Conservation (phyloP, 2,113 vertebrate species). For the Peromyscus californicus region DNA sequence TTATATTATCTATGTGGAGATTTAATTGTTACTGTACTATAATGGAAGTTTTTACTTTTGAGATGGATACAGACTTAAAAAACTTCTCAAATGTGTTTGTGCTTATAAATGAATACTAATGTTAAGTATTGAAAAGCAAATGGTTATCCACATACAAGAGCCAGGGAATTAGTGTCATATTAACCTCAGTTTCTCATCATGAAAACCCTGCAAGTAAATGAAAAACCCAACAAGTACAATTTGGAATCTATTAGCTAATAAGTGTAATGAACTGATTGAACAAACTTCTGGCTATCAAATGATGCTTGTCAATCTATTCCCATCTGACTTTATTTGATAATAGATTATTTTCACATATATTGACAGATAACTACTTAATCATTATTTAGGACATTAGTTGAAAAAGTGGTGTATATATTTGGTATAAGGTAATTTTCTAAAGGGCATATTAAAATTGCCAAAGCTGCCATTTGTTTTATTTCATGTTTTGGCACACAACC, state of each 20-base stretch:
- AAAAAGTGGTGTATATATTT: not conserved
- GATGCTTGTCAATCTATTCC: constrained; percentile 21
- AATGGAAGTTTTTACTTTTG: constrained; percentile 50
- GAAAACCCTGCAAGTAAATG: constrained; percentile 23
- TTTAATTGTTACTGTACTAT: constrained; percentile 38
- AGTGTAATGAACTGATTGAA: not conserved
- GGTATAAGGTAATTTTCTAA: constrained; percentile 46
- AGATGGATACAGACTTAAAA: not conserved
- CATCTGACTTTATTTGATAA: not conserved
- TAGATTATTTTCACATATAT: constrained; percentile 34
- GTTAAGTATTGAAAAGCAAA: constrained; percentile 55
- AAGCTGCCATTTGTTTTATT: constrained; percentile 49
- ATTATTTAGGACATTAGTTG: constrained; percentile 27
- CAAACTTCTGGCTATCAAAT: not conserved
- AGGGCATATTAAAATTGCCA: constrained; percentile 3
- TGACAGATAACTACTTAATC: constrained; percentile 24
- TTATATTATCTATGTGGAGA: constrained; percentile 21
- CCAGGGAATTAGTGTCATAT: constrained; percentile 28
- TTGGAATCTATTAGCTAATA: not conserved
- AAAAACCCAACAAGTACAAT: not conserved
- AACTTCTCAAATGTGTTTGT: constrained; percentile 53
- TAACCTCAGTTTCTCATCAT: not conserved
- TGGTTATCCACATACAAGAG: constrained; percentile 25
- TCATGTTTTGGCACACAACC: not conserved
- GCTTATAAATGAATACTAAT: constrained; percentile 42